Percentiles rank a stretch among this genome's conserved stretches.
phyloP scores from a whole-genome alignment of 2,888 invertebrate genomes.

The Globia sparganii region DNA sequence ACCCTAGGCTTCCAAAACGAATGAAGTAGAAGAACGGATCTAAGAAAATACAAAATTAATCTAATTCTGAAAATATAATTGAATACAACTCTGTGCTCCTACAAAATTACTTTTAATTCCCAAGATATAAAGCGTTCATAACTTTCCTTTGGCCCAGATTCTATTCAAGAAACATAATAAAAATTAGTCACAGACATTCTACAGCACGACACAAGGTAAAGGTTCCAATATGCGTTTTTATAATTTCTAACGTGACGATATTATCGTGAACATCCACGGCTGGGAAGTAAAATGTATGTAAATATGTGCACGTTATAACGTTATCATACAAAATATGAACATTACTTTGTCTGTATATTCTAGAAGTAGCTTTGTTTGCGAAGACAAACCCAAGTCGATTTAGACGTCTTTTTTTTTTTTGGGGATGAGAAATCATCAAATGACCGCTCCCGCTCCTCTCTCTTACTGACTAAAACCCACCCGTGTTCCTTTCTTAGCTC shows the following conservation, averaged over 20 bases:
- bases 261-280: no score
- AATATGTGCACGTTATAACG: no score
- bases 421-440: no score
- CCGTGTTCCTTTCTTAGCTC: no score
- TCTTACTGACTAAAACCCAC: no score
- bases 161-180: constrained; percentile 44
- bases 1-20: constrained; percentile 1
- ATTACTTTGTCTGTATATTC: no score
- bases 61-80: constrained; percentile 18
- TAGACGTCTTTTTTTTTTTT: no score
- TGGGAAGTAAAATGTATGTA: background rate
- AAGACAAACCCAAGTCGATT: no score
- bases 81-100: constrained; percentile 11
- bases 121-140: constrained; percentile 30
- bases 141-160: constrained; percentile 17
- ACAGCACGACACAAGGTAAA: constrained; percentile 2
- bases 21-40: background rate
- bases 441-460: no score
- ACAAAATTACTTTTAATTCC: constrained; percentile 41
- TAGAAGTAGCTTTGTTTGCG: no score
- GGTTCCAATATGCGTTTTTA: background rate
- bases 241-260: background rate
- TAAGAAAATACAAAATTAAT: constrained; percentile 16
- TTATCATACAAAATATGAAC: no score
- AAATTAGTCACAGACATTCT: constrained; percentile 19